Conservation (phyloP, 2,797 vertebrate genomes). For the Anguilla obscura region DNA sequence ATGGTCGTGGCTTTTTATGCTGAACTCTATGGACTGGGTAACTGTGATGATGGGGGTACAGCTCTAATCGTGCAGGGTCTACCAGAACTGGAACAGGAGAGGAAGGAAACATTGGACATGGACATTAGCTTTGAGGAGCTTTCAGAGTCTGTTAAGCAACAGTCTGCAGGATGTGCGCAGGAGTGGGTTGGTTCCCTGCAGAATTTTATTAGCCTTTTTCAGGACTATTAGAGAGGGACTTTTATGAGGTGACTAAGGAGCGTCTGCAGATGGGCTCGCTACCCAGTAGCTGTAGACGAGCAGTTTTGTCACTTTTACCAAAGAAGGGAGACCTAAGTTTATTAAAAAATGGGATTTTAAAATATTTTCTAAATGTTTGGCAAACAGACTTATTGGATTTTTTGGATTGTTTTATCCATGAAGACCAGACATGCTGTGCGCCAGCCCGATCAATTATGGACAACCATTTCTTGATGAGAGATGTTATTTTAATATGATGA, state of each 20-base stretch:
- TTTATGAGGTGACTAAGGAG: not conserved
- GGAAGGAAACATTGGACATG: not conserved
- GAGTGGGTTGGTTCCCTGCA: not conserved
- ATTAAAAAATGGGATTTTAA: not conserved
- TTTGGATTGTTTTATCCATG: too few species aligned
- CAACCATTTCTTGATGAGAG: too few species aligned
- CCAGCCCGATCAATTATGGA: too few species aligned
- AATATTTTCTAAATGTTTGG: too few species aligned
- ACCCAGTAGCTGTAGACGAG: not conserved
- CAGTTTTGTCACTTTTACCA: not conserved
- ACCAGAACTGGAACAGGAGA: not conserved
- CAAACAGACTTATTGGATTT: too few species aligned
- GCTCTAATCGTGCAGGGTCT: too few species aligned
- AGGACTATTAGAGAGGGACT: not conserved
- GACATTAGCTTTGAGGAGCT: not conserved
- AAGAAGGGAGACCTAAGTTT: not conserved
- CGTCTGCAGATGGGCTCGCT: not conserved
- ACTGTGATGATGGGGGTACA: too few species aligned
- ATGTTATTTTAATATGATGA: too few species aligned
- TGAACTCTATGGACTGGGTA: too few species aligned
- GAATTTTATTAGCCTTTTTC: not conserved
- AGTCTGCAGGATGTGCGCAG: not conserved
- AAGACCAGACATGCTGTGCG: too few species aligned
- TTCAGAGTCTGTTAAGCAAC: not conserved
- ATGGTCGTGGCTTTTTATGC: too few species aligned